These are phyloP conservation scores for Macrotis lagotis DNA, from an alignment of 2,113 vertebrate genomes.

Conservation along the genomic window DNA sequence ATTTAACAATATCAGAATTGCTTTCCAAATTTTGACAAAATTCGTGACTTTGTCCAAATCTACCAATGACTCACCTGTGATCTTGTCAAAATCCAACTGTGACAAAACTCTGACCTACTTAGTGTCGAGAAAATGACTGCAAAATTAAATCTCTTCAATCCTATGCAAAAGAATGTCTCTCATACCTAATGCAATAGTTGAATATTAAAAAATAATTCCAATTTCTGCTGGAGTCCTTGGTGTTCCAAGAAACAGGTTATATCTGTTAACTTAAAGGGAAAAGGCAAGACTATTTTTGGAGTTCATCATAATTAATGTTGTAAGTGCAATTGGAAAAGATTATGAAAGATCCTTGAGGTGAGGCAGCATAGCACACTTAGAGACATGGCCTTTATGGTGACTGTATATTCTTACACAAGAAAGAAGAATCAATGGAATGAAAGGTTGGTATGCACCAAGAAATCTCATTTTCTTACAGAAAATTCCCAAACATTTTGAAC, in stretches of 20 bases:
- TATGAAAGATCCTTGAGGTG: neutral
- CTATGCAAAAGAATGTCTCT: constrained; percentile 39
- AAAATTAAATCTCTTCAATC: constrained; percentile 3
- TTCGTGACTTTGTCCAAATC: constrained; percentile 62
- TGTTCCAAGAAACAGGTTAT: neutral
- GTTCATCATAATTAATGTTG: neutral
- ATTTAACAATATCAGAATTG: neutral
- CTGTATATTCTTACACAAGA: neutral
- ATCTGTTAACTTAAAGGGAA: neutral
- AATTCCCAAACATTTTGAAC: neutral
- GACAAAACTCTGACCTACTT: constrained; percentile 75
- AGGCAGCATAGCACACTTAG: neutral
- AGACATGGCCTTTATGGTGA: neutral
- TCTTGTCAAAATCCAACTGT: constrained; percentile 51
- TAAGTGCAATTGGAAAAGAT: neutral
- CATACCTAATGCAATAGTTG: neutral
- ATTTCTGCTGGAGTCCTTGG: neutral
- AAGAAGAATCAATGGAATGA: neutral
- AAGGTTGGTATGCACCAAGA: neutral
- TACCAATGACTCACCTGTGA: constrained; percentile 69
- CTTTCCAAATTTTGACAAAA: constrained; percentile 51
- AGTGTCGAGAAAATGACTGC: constrained; percentile 27
- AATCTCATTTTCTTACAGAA: neutral
- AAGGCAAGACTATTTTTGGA: neutral
- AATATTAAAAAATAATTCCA: constrained; percentile 1